Conservation (phyloP, 2,113 vertebrate genomes). For the Sterna hirundo region DNA sequence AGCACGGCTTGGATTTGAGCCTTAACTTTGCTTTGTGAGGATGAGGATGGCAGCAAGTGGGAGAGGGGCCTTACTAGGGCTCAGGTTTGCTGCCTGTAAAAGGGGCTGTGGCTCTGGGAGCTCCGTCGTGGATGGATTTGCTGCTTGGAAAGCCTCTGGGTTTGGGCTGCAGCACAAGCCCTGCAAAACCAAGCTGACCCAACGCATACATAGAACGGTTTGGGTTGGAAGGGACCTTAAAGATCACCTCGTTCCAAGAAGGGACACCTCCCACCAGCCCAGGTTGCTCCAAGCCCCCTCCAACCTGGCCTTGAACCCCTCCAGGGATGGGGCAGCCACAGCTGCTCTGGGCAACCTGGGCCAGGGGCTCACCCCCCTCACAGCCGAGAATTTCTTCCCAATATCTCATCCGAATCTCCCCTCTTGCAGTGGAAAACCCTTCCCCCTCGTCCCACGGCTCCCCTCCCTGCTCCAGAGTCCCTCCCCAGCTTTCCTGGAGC, state of each 20-base stretch:
- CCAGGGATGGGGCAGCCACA: not conserved
- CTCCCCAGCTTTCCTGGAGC: not conserved
- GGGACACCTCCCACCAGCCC: not conserved
- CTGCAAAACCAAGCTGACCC: not conserved
- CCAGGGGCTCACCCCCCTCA: not conserved
- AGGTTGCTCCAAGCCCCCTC: not conserved
- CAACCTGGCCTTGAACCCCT: not conserved
- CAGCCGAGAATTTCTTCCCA: not conserved
- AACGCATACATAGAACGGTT: fast-evolving
- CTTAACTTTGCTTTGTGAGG: fast-evolving
- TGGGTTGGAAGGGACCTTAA: not conserved
- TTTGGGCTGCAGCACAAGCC: not conserved
- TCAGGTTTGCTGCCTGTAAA: not conserved
- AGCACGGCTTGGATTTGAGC: fast-evolving
- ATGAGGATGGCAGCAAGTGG: fast-evolving
- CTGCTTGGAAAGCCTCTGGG: not conserved
- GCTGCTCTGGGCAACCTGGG: not conserved
- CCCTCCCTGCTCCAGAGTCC: not conserved
- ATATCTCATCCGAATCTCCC: not conserved
- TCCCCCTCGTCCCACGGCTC: not conserved
- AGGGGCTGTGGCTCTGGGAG: not conserved
- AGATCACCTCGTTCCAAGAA: not conserved
- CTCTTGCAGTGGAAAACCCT: not conserved
- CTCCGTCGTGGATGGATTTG: fast-evolving
- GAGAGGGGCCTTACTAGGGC: not conserved